Base-by-base conservation (phyloP, 1,140 invertebrate genomes). In the Drepana arcuata region DNA sequence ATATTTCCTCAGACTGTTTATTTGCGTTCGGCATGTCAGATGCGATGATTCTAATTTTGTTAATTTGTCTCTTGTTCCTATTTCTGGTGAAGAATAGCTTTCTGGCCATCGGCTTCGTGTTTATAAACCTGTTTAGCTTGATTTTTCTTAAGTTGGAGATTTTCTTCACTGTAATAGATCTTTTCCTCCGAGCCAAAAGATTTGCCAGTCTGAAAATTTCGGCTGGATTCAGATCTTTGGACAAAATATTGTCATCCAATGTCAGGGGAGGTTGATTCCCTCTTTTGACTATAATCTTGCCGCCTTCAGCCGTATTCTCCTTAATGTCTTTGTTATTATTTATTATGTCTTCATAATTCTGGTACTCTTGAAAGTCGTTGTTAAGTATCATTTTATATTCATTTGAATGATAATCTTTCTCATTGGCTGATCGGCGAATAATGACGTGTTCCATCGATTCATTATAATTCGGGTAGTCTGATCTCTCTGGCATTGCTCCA, bases 41-140 rank as follows among this genome's bases (percentile, higher is more conserved):
- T 5, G 67, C 61, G 14, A 74, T 54, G 4, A 80, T 71, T 48
- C 62, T 54, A 41, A 80, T 67, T 48, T 70, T 74, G 27, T 66
- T 48, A 3, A 74, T 38, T 18, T 77, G 53, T 11, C 74, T 48
- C 51, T 77, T 79, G 38, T 50, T 63, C 34, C 74, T 60, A 32
- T 69, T 70, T 18, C 61, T 68, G n/a, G 57, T 69, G 1, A 60
- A 34, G 31, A 63, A 66, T 34, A 69, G 37, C 53, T 55, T 34
- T 62, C 73, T 14, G 50, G 49, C n/a, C 48, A 68, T 70, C 14
- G 47, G 31, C 2, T 64, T 57, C 10, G 64, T 77, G 7, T 77
- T 75, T 5, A 77, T 33, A 35, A 39, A 80, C 40, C 48, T 61
- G 25, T 55, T 68, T 7, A 70, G 4, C 48, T 64, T 6, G 57